Base-by-base conservation (phyloP, 2,797 vertebrate genomes). In the Urophycis tenuis region DNA sequence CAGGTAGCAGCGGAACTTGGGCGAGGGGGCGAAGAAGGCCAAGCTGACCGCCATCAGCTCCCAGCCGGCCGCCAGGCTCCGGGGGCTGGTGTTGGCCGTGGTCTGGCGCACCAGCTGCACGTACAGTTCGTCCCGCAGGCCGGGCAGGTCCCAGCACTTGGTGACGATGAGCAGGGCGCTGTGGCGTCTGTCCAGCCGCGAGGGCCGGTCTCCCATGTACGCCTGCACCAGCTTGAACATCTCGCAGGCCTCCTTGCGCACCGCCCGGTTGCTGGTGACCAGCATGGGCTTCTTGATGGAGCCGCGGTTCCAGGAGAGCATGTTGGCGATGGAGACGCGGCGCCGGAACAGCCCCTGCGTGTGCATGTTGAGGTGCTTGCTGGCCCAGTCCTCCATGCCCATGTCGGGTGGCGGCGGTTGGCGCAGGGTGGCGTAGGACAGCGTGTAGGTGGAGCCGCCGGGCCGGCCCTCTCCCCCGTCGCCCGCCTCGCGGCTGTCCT, bases 211-310 rank as follows among this genome's bases (percentile, higher is more conserved):
- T 11, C 95, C 95, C 96, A 97, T 97, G 91, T 95, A 97, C 83
- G 94, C 92, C 92, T 97, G 96, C 75, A 96, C 94, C 77, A 96
- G 92, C 79, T 95, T 96, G 91, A 97, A 97, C 94, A 96, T 93
- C 86, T 97, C 95, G 3, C 96, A 96, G 0, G 96, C 95, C 87
- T 97, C 96, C 69, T 96, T 96, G 33, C 95, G 93, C 80, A 96
- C 86, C 2, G 92, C 82, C 1, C 95, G 93, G 89, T 95, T 94
- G 82, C 93, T 95, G 35, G 96, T 96, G 85, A 97, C 94, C 22
- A 97, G 92, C 95, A 97, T 96, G 8, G 96, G 96, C 81, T 96
- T 96, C 78, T 95, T 96, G 89, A 97, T 96, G 76, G 96, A 95
- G 9, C 95, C 92, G 0, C 95, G 94, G 3, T 95, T 97, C 96